A percentile compares a stretch with the other conserved stretches of the same genome.
Evolutionary conservation across 1,140 invertebrate species (phyloP).

Genomic region (Ceratina japonica): DNA sequence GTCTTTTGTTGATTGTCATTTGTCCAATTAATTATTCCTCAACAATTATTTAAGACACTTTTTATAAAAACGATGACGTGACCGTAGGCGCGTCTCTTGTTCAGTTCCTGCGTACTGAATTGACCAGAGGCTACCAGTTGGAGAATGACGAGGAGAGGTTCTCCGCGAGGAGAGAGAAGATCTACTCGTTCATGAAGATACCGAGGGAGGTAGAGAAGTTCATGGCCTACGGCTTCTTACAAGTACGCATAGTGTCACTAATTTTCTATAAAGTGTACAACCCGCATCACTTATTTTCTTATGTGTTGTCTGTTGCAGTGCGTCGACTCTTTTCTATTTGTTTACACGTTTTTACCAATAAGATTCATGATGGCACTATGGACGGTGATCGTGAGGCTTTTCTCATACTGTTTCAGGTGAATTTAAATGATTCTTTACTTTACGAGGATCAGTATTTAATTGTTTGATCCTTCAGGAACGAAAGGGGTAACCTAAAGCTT

Average conservation of each 20-base stretch:
- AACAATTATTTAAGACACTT: background rate
- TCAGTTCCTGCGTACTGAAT: slow-evolving; percentile 91
- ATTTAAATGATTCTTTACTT: slow-evolving; percentile 57
- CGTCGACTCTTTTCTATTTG: slow-evolving; percentile 98
- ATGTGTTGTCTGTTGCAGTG: slow-evolving; percentile 82
- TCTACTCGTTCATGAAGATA: slow-evolving; percentile 98
- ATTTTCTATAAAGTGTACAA: background rate
- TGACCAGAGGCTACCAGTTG: slow-evolving; percentile 93
- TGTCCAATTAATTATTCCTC: background rate
- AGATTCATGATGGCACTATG: slow-evolving; percentile 93
- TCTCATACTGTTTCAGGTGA: slow-evolving; percentile 87
- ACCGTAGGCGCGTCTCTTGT: slow-evolving; percentile 80
- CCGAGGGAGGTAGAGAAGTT: slow-evolving; percentile 96
- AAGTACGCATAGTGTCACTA: slow-evolving; percentile 73
- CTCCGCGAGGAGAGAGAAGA: slow-evolving; percentile 94
- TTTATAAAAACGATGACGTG: background rate
- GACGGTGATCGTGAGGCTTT: slow-evolving; percentile 86
- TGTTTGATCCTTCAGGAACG: slow-evolving; percentile 52
- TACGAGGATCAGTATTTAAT: background rate
- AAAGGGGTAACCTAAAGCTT: slow-evolving; percentile 61
- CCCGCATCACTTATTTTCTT: background rate
- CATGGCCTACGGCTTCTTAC: slow-evolving; percentile 97
- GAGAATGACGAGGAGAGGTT: slow-evolving; percentile 97
- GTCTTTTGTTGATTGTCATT: background rate
- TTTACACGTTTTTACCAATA: slow-evolving; percentile 98